Evolutionary conservation across 2,888 invertebrate species (phyloP).

Genomic region (Ypsolopha scabrella): DNA sequence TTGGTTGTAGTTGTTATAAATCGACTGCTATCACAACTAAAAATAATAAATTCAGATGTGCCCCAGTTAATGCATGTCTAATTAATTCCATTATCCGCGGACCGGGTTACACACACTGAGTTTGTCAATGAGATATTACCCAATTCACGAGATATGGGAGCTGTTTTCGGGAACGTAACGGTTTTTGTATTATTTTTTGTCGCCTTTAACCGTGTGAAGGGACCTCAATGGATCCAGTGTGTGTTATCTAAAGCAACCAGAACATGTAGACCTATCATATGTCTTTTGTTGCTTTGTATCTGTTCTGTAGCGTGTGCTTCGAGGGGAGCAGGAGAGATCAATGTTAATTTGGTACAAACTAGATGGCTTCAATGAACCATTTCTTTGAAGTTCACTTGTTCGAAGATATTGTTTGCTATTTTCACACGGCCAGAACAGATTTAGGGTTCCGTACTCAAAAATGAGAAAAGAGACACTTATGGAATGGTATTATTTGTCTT

Average conservation of each 20-base stretch:
- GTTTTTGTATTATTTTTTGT: constrained; percentile 69
- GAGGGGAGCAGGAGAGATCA: constrained; percentile 26
- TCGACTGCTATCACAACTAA: not conserved
- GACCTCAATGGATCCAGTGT: constrained; percentile 61
- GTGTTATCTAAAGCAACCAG: constrained; percentile 34
- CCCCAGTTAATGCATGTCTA: not conserved
- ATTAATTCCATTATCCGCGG: not conserved
- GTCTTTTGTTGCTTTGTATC: constrained; percentile 2
- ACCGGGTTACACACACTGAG: constrained; percentile 5
- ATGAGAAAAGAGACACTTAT: too few relatives aligned
- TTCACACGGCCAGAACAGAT: constrained; percentile 41
- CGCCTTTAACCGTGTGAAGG: constrained; percentile 63
- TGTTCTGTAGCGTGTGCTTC: constrained; percentile 1
- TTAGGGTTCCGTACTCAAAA: too few relatives aligned
- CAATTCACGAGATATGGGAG: constrained; percentile 60
- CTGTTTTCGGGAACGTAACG: constrained; percentile 64
- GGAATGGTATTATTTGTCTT: too few relatives aligned
- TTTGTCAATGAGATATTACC: constrained; percentile 56
- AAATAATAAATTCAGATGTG: not conserved
- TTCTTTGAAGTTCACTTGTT: constrained; percentile 44
- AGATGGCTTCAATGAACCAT: constrained; percentile 52
- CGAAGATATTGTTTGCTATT: constrained; percentile 40
- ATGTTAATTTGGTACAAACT: constrained; percentile 19
- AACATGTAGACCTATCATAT: constrained; percentile 20
- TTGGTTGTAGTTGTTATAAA: not conserved